Conservation (phyloP, 2,797 vertebrate genomes). For the Phrynocephalus vlangalii region DNA sequence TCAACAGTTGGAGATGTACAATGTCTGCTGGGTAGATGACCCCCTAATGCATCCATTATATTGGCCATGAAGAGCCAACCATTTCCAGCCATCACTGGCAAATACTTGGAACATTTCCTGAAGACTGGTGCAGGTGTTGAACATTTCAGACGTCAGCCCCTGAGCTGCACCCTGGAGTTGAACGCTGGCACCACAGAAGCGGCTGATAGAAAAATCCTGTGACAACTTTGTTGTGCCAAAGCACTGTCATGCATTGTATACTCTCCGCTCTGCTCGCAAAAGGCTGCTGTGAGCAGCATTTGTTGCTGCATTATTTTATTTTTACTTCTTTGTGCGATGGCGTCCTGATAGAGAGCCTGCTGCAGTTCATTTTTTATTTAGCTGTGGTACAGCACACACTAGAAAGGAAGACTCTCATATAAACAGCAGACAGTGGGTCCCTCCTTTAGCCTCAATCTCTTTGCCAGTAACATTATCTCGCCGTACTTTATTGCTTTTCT, state of each 20-base stretch:
- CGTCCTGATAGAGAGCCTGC: conserved; percentile 22
- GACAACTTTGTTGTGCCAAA: conserved; percentile 60
- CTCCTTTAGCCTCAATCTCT: conserved; percentile 36
- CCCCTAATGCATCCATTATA: not conserved
- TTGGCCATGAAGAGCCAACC: not conserved
- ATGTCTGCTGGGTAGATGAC: not conserved
- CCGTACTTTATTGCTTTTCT: conserved; percentile 51
- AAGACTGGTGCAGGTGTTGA: not conserved
- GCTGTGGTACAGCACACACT: conserved; percentile 14
- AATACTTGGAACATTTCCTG: not conserved
- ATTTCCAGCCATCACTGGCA: not conserved
- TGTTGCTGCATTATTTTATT: conserved; percentile 45
- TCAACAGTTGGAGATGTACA: too few relatives aligned
- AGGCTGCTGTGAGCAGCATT: conserved; percentile 51
- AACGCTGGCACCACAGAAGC: not conserved
- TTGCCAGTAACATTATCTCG: conserved; percentile 50
- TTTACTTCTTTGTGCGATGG: conserved; percentile 47
- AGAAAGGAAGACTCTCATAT: conserved; percentile 53
- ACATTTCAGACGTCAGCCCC: too few relatives aligned
- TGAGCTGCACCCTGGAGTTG: too few relatives aligned
- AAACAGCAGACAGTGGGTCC: conserved; percentile 40
- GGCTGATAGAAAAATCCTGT: conserved; percentile 43
- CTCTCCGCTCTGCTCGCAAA: conserved; percentile 52
- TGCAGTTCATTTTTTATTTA: conserved; percentile 64
- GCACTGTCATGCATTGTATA: conserved; percentile 39